Percentiles rank a stretch among this genome's conserved stretches.
These are phyloP conservation scores for Bucco capensis DNA, from an alignment of 2,113 vertebrate species.

Conservation along the genomic window DNA sequence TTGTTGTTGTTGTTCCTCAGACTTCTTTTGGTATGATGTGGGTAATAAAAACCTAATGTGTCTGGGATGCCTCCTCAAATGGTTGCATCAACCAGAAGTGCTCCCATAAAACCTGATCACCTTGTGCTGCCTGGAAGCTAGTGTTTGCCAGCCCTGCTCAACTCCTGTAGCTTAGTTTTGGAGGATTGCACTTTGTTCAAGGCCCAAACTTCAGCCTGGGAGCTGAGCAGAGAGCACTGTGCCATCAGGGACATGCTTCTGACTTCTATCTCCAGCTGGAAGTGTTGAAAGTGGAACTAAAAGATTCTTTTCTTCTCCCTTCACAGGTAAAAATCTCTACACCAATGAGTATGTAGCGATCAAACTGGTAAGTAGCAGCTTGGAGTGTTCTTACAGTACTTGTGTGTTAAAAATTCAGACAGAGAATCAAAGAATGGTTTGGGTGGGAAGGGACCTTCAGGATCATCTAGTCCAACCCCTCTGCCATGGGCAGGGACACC, in stretches of 20 bases:
- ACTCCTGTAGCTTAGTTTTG: neutral
- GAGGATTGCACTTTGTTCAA: neutral
- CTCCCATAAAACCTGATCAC: neutral
- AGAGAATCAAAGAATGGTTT: neutral
- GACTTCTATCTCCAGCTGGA: neutral
- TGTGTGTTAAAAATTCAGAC: neutral
- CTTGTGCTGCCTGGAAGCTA: neutral
- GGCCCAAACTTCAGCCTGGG: neutral
- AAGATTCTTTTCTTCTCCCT: neutral
- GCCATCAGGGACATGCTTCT: neutral
- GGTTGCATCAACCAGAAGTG: accelerated
- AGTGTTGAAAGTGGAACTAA: neutral
- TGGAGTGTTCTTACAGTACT: neutral
- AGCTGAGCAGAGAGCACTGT: neutral
- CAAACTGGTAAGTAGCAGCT: constrained; percentile 90
- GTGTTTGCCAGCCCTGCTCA: neutral
- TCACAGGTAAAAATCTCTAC: constrained; percentile 96
- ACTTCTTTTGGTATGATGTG: accelerated
- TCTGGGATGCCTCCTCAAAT: neutral
- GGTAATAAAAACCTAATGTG: neutral
- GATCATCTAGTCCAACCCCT: neutral
- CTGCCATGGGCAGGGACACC: neutral
- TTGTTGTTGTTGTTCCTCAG: no score
- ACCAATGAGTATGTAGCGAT: constrained; percentile 99
- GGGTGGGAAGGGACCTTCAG: neutral